Evolutionary conservation across 2,113 vertebrate genomes (phyloP), one percentile per base, ranked within the genome.

Genomic region (Oxyura jamaicensis): DNA sequence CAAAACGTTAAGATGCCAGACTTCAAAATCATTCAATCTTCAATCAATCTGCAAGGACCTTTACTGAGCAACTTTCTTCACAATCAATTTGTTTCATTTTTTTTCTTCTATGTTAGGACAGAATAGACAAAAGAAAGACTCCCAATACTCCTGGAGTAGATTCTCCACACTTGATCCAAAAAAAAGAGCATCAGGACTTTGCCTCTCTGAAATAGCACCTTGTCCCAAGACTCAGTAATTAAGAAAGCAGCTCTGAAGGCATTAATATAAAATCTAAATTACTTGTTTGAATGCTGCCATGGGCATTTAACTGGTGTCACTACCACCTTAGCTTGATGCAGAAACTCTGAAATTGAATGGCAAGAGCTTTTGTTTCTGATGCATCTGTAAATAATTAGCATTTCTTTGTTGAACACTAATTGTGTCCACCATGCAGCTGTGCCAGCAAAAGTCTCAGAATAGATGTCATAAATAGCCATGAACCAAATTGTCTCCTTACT

Each of bases 321-420:
- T 76, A 83, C 44, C 90, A 93, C 91, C 76, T 88, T 93, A 83
- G 35, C 56, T 92, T 93, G 63, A 84, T 93, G 92, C 94, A 92
- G 86, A 85, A 96, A 80, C 63, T 80, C 62, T 72, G 93, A 97
- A 95, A 97, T 97, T 97, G 91, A 96, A 93, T 97, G 94, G 84
- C 90, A 97, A 96, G 83, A 97, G 97, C 94, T 94, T 97, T 97
- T 97, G 95, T 97, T 91, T 71, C 31, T 22, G 66, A 74, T 91
- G 79, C 89, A 96, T 97, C 96, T 93, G 96, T 95, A 97, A 97
- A 98, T 96, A 97, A 98, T 98, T 97, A 98, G 67, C 94, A 95
- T 83, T 94, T 96, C 97, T 98, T 98, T 98, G 97, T 97, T 97
- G 90, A 97, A 93, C 88, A 89, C 68, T 97, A 97, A 98, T 97